A percentile compares a stretch with the other conserved stretches of the same genome.
phyloP scores from a whole-genome alignment of 2,888 invertebrate species.

The Loripinus fragilis region DNA sequence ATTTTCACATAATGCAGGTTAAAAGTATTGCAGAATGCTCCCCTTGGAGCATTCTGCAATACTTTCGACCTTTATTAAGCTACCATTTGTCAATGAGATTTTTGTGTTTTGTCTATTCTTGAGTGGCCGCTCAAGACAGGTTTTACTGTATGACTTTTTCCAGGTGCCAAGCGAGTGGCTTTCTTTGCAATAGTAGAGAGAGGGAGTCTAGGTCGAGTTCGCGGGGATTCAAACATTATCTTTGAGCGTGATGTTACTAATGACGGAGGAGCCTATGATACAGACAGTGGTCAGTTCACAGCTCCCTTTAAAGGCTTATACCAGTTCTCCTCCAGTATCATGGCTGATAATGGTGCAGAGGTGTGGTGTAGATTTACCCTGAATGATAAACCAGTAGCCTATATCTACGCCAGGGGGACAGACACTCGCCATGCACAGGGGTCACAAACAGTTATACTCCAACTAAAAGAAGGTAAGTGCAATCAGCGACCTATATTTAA shows the following conservation, averaged over 20 bases:
- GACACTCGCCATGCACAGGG: background rate
- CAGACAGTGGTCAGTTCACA: background rate
- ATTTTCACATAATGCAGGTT: too few species aligned
- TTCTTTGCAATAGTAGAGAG: background rate
- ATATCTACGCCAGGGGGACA: slow-evolving; percentile 1
- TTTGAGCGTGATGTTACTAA: background rate
- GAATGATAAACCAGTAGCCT: background rate
- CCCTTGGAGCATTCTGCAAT: too few species aligned
- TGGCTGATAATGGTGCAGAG: background rate
- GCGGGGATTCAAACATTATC: background rate
- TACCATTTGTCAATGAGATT: too few species aligned
- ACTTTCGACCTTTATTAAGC: too few species aligned
- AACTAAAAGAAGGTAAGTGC: background rate
- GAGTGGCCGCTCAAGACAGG: too few species aligned
- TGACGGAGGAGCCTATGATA: background rate
- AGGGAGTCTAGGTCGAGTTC: background rate
- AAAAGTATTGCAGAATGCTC: too few species aligned
- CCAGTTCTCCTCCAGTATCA: background rate
- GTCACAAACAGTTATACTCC: background rate
- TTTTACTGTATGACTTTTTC: too few species aligned
- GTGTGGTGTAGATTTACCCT: background rate
- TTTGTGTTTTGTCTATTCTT: too few species aligned
- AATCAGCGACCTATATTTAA: too few species aligned
- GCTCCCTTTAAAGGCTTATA: background rate
- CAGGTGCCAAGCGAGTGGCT: background rate